A percentile compares a stretch with the other conserved stretches of the same genome.
Conservation (phyloP, 2,888 invertebrate species). For the Rhabditophanes sp. region DNA sequence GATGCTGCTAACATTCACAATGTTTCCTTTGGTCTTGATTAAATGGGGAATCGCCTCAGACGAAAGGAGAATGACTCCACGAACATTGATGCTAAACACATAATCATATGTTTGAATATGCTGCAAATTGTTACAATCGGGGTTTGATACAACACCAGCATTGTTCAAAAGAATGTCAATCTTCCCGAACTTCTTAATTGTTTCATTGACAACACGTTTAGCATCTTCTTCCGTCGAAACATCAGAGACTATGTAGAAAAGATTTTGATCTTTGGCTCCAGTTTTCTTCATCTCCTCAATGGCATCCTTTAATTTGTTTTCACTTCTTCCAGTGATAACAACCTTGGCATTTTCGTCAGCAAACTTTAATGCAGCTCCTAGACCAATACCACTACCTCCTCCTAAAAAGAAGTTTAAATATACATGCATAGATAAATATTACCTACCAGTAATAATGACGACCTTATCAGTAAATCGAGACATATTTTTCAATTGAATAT, state of each 20-base stretch:
- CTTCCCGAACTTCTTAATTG: constrained; percentile 4
- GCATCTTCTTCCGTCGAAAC: neutral
- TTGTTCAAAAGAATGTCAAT: constrained; percentile 5
- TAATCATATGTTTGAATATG: constrained; percentile 2
- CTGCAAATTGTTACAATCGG: constrained; percentile 1
- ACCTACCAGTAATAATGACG: constrained; percentile 2
- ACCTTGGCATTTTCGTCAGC: constrained; percentile 4
- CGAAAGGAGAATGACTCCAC: constrained; percentile 1
- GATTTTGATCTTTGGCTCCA: neutral
- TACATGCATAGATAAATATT: neutral
- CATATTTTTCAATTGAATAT: no score
- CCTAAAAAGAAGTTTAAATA: neutral
- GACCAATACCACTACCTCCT: constrained; percentile 3
- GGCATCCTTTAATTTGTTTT: constrained; percentile 2
- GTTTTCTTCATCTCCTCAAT: constrained; percentile 1
- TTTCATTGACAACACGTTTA: neutral
- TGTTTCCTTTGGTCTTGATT: constrained; percentile 5
- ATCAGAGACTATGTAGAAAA: neutral
- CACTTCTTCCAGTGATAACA: constrained; percentile 3
- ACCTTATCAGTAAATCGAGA: constrained; percentile 5
- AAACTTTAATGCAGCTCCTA: constrained; percentile 1
- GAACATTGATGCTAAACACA: constrained; percentile 5
- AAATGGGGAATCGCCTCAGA: constrained; percentile 3
- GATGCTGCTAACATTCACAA: constrained; percentile 4
- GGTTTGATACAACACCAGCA: constrained; percentile 1